Percentiles rank a stretch among this genome's conserved stretches.
Conservation (phyloP, 2,113 vertebrate genomes). For the Mus pahari region DNA sequence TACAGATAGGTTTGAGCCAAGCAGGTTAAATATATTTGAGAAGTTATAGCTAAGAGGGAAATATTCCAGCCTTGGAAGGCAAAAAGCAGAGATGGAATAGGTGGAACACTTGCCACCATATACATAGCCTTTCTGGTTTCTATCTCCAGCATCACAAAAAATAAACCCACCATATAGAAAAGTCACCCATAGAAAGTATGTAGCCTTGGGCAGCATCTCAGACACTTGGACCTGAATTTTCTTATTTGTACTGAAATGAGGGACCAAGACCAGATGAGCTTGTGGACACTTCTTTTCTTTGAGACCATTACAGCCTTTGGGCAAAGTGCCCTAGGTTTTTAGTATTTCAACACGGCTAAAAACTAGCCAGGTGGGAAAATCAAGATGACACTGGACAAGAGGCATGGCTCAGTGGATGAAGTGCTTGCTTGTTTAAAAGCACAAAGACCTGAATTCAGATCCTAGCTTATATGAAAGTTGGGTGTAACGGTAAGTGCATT, state of each 20-base stretch:
- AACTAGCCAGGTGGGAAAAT: background rate
- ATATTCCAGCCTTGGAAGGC: background rate
- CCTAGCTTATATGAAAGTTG: background rate
- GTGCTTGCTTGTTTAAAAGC: background rate
- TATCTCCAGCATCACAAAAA: background rate
- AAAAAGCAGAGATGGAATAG: background rate
- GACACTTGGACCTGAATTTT: background rate
- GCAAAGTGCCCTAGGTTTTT: background rate
- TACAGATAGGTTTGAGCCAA: background rate
- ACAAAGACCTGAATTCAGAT: background rate
- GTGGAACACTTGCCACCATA: background rate
- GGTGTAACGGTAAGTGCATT: too few species aligned
- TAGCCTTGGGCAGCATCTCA: background rate
- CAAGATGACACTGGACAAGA: background rate
- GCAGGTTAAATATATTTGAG: background rate
- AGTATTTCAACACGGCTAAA: background rate
- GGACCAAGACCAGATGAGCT: background rate
- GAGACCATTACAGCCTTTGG: background rate
- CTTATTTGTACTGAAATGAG: background rate
- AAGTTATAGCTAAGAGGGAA: slow-evolving; percentile 10
- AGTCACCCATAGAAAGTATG: background rate
- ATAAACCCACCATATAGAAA: background rate
- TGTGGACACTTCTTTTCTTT: background rate
- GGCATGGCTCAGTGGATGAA: background rate
- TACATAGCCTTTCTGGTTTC: background rate